Percentiles rank a stretch among this genome's conserved stretches.
Evolutionary conservation across 2,113 vertebrate species (phyloP).

Genomic region (Carlito syrichta): DNA sequence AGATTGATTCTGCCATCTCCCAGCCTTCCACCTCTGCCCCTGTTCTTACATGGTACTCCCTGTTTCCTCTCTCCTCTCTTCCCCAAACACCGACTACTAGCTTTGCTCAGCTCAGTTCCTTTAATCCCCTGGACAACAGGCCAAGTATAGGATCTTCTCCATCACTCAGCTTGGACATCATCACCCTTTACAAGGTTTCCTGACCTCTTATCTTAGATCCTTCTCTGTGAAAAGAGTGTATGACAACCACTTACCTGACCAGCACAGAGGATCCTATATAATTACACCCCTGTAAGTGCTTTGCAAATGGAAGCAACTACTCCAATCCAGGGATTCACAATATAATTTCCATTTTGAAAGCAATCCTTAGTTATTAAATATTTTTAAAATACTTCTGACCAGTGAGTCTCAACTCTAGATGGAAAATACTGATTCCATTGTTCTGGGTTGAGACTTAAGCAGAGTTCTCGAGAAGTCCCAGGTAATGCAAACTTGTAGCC

Average conservation of each 20-base stretch:
- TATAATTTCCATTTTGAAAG: conserved; percentile 33
- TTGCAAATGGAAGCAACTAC: not conserved
- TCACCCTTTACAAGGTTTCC: not conserved
- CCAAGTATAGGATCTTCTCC: not conserved
- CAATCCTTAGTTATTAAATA: conserved; percentile 23
- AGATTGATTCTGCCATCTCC: not conserved
- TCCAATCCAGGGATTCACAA: not conserved
- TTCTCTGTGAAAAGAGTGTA: not conserved
- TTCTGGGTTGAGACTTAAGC: not conserved
- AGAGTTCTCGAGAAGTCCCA: not conserved
- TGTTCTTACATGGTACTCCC: not conserved
- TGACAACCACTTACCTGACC: not conserved
- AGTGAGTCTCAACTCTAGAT: not conserved
- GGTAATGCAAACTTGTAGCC: not conserved
- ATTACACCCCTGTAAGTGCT: not conserved
- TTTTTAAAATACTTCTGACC: conserved; percentile 31
- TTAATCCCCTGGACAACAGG: not conserved
- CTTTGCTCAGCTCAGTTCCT: not conserved
- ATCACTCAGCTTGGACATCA: not conserved
- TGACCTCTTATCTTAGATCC: not conserved
- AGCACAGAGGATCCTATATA: not conserved
- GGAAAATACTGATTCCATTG: not conserved
- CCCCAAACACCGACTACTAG: not conserved
- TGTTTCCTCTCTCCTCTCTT: not conserved
- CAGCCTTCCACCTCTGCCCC: not conserved